A percentile compares a stretch with the other conserved stretches of the same genome.
Evolutionary conservation across 2,113 vertebrate genomes (phyloP).

Genomic region (Tylochromis polylepis): DNA sequence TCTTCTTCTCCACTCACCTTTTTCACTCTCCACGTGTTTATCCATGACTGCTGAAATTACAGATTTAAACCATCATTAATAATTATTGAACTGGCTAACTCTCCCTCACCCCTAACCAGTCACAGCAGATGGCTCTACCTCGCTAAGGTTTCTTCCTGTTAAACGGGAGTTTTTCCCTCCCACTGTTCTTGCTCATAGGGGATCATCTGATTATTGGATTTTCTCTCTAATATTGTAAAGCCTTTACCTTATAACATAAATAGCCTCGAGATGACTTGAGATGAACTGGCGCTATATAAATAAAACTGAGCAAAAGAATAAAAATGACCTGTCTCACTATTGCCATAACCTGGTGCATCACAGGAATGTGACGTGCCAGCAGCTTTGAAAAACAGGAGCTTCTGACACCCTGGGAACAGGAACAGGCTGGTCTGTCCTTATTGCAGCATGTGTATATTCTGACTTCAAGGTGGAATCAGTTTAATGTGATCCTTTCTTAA

Average conservation of each 20-base stretch:
- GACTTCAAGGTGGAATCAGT: not conserved
- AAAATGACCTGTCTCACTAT: not conserved
- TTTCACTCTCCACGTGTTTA: accelerated
- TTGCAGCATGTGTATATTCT: not conserved
- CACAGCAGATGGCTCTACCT: not conserved
- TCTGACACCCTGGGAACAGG: accelerated
- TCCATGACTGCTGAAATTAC: not conserved
- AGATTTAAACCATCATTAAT: not conserved
- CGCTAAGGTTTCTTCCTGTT: not conserved
- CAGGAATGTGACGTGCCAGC: not conserved
- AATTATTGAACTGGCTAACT: not conserved
- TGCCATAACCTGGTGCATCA: not conserved
- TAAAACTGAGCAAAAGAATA: not conserved
- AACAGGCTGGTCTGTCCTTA: not conserved
- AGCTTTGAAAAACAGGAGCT: not conserved
- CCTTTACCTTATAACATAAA: not conserved
- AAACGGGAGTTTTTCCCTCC: accelerated
- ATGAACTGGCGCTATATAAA: accelerated
- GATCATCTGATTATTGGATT: not conserved
- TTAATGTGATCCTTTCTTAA: not conserved
- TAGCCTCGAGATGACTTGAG: not conserved
- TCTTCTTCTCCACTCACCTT: not conserved
- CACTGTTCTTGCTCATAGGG: not conserved
- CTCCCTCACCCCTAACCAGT: not conserved
- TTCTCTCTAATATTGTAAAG: not conserved